Conservation (phyloP, 1,140 invertebrate species). For the Leptinotarsa undecemlineata region DNA sequence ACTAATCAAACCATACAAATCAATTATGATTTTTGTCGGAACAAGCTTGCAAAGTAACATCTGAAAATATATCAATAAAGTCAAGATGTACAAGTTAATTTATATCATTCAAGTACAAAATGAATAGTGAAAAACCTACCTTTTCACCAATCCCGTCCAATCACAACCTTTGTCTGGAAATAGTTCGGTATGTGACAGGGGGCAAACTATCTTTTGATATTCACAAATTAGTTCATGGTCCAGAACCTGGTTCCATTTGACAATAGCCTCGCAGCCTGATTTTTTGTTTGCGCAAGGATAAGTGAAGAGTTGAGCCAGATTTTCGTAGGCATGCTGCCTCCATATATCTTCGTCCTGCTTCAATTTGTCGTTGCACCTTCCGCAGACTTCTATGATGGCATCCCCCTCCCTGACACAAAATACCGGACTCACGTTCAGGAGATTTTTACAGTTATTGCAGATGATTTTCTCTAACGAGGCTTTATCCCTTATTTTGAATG, state of each 20-base stretch:
- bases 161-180: conserved; percentile 24
- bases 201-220: conserved; percentile 25
- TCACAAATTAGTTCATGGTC: conserved; percentile 35
- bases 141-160: conserved; percentile 31
- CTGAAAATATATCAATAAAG: not conserved
- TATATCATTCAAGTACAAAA: not conserved
- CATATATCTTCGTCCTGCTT: conserved; percentile 14
- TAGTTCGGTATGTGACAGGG: conserved; percentile 18
- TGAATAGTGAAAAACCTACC: not conserved
- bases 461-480: conserved; percentile 16
- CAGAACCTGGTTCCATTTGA: conserved; percentile 27
- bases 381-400: conserved; percentile 30
- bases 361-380: conserved; percentile 20
- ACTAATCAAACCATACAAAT: too few species aligned
- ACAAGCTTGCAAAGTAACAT: not conserved
- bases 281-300: conserved; percentile 36
- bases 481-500: conserved; percentile 29
- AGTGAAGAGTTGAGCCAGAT: conserved; percentile 21
- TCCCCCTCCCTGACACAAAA: conserved; percentile 20
- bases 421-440: conserved; percentile 34
- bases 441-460: conserved; percentile 31
- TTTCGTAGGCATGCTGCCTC: conserved; percentile 32
- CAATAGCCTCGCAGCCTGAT: conserved; percentile 28
- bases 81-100: not conserved
- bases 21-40: not conserved